A percentile compares a stretch with the other conserved stretches of the same genome.
Evolutionary conservation across 1,140 invertebrate species (phyloP).

Genomic region (Sesamia nonagrioides): DNA sequence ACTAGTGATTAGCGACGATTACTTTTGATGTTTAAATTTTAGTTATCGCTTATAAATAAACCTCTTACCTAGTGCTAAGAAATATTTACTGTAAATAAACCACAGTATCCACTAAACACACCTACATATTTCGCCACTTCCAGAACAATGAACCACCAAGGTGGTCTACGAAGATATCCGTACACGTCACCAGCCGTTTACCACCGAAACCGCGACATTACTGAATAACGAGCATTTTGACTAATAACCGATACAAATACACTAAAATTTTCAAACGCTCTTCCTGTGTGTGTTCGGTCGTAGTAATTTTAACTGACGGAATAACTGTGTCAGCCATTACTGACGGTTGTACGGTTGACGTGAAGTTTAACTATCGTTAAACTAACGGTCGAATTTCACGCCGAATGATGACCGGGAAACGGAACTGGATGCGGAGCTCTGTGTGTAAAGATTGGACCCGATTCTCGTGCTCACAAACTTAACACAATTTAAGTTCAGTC

Average conservation of each 20-base stretch:
- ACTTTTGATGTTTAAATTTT: too few species aligned
- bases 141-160: slow-evolving; percentile 1
- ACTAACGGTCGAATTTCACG: slow-evolving; percentile 31
- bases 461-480: too few species aligned
- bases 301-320: slow-evolving; percentile 8
- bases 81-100: too few species aligned
- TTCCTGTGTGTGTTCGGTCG: neutral
- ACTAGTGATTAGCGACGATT: too few species aligned
- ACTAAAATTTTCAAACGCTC: slow-evolving; percentile 14
- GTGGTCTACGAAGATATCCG: slow-evolving; percentile 2
- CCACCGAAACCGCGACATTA: slow-evolving; percentile 9
- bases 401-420: slow-evolving; percentile 34
- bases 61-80: too few species aligned
- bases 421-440: slow-evolving; percentile 7
- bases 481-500: too few species aligned
- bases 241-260: slow-evolving; percentile 14
- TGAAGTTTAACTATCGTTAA: neutral
- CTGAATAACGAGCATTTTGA: neutral
- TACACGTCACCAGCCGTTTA: neutral
- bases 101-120: neutral
- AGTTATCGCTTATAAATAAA: too few species aligned
- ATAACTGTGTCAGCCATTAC: slow-evolving; percentile 24
- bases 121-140: neutral
- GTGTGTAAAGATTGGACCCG: too few species aligned
- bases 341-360: slow-evolving; percentile 2